These are phyloP conservation scores for Myioborus melanocephalus DNA, from an alignment of 2,797 vertebrate species.

Conservation along the genomic window DNA sequence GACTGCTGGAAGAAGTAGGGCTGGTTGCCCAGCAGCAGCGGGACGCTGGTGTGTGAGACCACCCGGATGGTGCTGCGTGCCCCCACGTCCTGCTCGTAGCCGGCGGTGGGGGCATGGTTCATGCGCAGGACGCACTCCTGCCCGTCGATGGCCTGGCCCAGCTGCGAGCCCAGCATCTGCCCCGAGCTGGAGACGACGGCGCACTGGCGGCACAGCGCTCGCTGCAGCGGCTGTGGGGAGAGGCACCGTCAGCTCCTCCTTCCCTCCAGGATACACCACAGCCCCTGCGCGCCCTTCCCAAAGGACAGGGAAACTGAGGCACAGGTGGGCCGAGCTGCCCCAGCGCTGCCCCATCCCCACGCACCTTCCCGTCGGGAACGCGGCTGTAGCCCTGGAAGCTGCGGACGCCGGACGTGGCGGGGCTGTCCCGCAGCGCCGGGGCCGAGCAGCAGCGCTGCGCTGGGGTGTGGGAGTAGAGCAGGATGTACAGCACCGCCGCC, in stretches of 20 bases:
- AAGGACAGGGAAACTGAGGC: not conserved
- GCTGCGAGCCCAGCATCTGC: conserved; percentile 84
- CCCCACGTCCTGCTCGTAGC: conserved; percentile 89
- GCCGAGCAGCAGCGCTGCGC: not conserved
- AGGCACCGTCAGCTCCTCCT: fast-evolving
- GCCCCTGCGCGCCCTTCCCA: not conserved
- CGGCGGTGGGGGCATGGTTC: conserved; percentile 89
- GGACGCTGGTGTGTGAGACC: conserved; percentile 91
- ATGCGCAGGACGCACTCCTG: conserved; percentile 88
- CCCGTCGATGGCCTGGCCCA: conserved; percentile 81
- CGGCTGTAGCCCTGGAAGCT: conserved; percentile 72
- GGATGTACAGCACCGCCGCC: not conserved
- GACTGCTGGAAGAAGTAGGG: conserved; percentile 83
- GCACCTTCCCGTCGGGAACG: conserved; percentile 77
- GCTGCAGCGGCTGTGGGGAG: conserved; percentile 60
- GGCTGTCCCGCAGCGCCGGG: not conserved
- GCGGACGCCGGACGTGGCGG: not conserved
- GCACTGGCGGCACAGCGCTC: conserved; percentile 76
- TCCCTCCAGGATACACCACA: not conserved
- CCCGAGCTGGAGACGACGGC: conserved; percentile 94
- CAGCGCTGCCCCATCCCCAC: not conserved
- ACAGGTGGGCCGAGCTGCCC: not conserved
- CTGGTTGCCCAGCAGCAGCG: conserved; percentile 82
- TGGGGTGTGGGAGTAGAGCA: conserved; percentile 7
- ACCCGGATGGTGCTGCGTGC: conserved; percentile 83